A percentile compares a stretch with the other conserved stretches of the same genome.
Conservation (phyloP, 2,113 vertebrate genomes). For the Cettia cetti region DNA sequence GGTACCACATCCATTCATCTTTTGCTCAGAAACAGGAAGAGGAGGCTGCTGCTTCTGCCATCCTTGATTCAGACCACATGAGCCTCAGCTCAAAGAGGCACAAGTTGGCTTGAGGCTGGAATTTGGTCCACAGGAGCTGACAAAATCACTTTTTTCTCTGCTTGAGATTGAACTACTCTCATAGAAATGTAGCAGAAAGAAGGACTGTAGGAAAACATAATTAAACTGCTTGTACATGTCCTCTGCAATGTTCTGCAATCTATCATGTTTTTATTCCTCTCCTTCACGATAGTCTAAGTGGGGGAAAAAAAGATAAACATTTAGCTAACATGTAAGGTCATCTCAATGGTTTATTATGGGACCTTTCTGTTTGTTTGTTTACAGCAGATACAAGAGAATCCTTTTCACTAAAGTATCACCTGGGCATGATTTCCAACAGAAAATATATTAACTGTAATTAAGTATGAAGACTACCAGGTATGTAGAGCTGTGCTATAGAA, state of each 20-base stretch:
- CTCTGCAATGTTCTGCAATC: not conserved
- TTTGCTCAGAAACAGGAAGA: not conserved
- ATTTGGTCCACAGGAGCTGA: not conserved
- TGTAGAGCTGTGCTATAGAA: not conserved
- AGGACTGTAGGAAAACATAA: not conserved
- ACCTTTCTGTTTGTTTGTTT: not conserved
- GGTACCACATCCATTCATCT: slow-evolving; percentile 3
- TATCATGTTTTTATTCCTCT: not conserved
- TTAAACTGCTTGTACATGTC: not conserved
- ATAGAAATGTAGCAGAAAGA: not conserved
- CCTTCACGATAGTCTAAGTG: not conserved
- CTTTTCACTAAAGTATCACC: not conserved
- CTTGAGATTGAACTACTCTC: not conserved
- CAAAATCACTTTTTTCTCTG: not conserved
- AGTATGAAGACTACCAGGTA: not conserved
- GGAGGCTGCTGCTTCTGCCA: not conserved
- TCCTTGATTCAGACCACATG: not conserved
- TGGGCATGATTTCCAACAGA: not conserved
- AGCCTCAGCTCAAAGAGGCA: not conserved
- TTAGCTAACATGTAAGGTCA: not conserved
- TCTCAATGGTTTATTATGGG: not conserved
- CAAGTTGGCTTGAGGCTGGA: not conserved
- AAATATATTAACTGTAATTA: not conserved
- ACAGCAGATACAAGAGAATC: not conserved
- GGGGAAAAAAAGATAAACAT: not conserved